These are phyloP conservation scores for Papilio xuthus DNA, from an alignment of 1,140 invertebrate genomes.

Conservation along the genomic window DNA sequence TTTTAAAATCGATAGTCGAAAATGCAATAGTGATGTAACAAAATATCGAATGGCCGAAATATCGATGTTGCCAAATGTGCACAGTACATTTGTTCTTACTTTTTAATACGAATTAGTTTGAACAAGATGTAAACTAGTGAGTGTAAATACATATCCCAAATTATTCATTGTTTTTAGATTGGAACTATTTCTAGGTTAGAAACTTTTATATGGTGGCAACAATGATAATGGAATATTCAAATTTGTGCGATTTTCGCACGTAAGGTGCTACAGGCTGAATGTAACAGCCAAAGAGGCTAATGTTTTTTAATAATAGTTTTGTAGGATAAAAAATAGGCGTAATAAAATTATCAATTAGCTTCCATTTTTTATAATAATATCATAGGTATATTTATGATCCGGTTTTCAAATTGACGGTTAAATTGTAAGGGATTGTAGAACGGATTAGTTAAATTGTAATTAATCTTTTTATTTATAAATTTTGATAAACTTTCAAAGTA, in stretches of 20 bases:
- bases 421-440: background rate
- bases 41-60: too few species aligned
- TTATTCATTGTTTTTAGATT: background rate
- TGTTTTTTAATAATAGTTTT: conserved; percentile 4
- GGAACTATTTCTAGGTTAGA: background rate
- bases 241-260: conserved; percentile 3
- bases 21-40: background rate
- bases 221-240: background rate
- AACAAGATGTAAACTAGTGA: background rate
- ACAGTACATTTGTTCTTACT: background rate
- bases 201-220: background rate
- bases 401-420: background rate
- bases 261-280: conserved; percentile 35
- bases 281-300: conserved; percentile 33
- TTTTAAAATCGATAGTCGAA: background rate
- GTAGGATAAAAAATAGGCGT: background rate
- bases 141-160: background rate
- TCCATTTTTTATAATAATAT: conserved; percentile 8
- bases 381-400: background rate
- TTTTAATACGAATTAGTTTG: background rate
- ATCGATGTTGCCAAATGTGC: background rate
- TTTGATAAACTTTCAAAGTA: background rate
- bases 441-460: background rate
- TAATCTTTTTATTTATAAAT: background rate
- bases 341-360: conserved; percentile 16